Percentiles rank a stretch among this genome's conserved stretches.
These are phyloP conservation scores for Etheostoma perlongum DNA, from an alignment of 2,797 vertebrate species.

Conservation along the genomic window DNA sequence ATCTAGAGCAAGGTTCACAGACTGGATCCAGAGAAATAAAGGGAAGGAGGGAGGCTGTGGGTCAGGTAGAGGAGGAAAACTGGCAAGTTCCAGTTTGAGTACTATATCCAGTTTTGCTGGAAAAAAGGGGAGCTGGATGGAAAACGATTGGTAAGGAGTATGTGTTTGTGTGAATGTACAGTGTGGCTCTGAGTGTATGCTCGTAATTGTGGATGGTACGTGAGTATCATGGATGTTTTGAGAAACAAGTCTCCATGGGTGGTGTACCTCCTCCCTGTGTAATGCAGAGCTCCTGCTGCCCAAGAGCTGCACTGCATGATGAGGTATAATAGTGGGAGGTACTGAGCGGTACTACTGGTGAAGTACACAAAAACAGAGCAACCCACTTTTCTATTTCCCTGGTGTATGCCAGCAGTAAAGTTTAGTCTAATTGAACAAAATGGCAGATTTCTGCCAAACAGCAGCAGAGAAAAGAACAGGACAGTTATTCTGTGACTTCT, in stretches of 20 bases:
- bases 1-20: slow-evolving; percentile 53
- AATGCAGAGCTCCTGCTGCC: slow-evolving; percentile 29
- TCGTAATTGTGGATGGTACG: slow-evolving; percentile 6
- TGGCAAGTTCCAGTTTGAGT: slow-evolving; percentile 21
- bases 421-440: slow-evolving; percentile 58
- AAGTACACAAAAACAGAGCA: slow-evolving; percentile 15
- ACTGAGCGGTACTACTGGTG: slow-evolving; percentile 29
- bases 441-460: slow-evolving; percentile 44
- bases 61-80: slow-evolving; percentile 17
- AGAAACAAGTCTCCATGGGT: slow-evolving; percentile 15
- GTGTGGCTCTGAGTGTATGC: slow-evolving; percentile 9
- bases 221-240: slow-evolving; percentile 16
- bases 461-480: slow-evolving; percentile 31
- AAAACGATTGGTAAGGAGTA: neutral
- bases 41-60: slow-evolving; percentile 17
- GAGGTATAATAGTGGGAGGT: slow-evolving; percentile 48
- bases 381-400: slow-evolving; percentile 36
- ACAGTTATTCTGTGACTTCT: slow-evolving; percentile 56
- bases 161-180: slow-evolving; percentile 20
- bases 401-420: slow-evolving; percentile 9
- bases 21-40: slow-evolving; percentile 31
- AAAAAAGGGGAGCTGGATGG: neutral
- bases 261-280: slow-evolving; percentile 21
- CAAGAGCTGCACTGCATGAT: slow-evolving; percentile 35
- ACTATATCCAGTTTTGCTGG: neutral